A percentile compares a stretch with the other conserved stretches of the same genome.
These are phyloP conservation scores for Lytechinus variegatus DNA, from an alignment of 35 echinoderm and acorn worm species.

Conservation along the genomic window DNA sequence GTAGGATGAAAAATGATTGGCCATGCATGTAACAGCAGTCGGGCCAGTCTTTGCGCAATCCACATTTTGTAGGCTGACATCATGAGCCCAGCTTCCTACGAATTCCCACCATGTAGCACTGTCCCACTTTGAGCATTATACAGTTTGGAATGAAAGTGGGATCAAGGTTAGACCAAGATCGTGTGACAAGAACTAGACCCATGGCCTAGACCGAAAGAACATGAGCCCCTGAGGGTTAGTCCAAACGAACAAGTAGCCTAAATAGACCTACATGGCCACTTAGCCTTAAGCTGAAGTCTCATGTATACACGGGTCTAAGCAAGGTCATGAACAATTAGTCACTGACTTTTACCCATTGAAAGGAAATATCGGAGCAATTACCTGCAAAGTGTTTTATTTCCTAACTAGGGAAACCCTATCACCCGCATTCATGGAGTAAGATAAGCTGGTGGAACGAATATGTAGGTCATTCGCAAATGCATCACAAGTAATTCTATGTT, in stretches of 20 bases:
- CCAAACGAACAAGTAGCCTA: too few relatives aligned
- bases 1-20: too few relatives aligned
- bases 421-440: neutral
- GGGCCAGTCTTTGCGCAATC: too few relatives aligned
- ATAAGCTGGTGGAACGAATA: neutral
- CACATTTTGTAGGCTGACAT: too few relatives aligned
- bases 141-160: neutral
- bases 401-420: neutral
- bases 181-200: neutral
- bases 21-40: too few relatives aligned
- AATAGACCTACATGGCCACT: too few relatives aligned
- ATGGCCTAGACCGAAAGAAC: neutral
- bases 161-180: slow-evolving; percentile 10
- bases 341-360: neutral
- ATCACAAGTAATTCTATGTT: neutral
- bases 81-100: too few relatives aligned
- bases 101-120: too few relatives aligned
- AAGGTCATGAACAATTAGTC: neutral
- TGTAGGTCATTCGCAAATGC: neutral
- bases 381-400: neutral
- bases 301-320: neutral
- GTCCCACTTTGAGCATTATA: too few relatives aligned
- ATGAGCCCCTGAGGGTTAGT: too few relatives aligned
- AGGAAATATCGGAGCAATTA: neutral
- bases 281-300: neutral